Evolutionary conservation across 2,797 vertebrate genomes (phyloP).

Genomic region (Helicolenus hilgendorfi): DNA sequence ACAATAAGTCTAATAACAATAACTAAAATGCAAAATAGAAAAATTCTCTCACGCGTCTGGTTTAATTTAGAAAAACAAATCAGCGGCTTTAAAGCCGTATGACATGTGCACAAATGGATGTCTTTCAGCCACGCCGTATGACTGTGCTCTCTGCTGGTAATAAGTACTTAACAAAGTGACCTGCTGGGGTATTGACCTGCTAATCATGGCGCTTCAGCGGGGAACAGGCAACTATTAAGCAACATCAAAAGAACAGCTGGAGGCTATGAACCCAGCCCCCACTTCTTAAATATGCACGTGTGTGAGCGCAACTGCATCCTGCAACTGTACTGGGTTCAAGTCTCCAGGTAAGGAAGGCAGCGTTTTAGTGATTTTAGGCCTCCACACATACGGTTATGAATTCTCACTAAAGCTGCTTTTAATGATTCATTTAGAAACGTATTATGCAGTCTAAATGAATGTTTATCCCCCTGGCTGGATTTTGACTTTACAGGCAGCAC

Average conservation of each 20-base stretch:
- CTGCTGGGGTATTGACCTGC: constrained; percentile 82
- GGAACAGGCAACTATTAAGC: constrained; percentile 78
- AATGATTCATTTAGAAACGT: neutral
- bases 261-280: constrained; percentile 53
- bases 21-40: neutral
- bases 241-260: constrained; percentile 82
- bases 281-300: constrained; percentile 53
- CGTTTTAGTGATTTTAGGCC: neutral
- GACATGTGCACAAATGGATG: constrained; percentile 6
- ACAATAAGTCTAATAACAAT: constrained; percentile 5
- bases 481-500: neutral
- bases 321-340: neutral
- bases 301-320: constrained; percentile 14
- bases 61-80: neutral
- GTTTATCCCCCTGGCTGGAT: neutral
- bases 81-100: neutral
- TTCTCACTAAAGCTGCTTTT: neutral
- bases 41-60: neutral
- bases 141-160: constrained; percentile 66
- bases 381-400: neutral
- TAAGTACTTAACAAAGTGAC: constrained; percentile 76
- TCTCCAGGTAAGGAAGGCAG: neutral
- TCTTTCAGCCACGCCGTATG: constrained; percentile 34
- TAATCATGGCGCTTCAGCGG: constrained; percentile 81
- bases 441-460: neutral